These are phyloP conservation scores for Ochotona curzoniae DNA, from an alignment of 2,113 vertebrate genomes.

Conservation along the genomic window DNA sequence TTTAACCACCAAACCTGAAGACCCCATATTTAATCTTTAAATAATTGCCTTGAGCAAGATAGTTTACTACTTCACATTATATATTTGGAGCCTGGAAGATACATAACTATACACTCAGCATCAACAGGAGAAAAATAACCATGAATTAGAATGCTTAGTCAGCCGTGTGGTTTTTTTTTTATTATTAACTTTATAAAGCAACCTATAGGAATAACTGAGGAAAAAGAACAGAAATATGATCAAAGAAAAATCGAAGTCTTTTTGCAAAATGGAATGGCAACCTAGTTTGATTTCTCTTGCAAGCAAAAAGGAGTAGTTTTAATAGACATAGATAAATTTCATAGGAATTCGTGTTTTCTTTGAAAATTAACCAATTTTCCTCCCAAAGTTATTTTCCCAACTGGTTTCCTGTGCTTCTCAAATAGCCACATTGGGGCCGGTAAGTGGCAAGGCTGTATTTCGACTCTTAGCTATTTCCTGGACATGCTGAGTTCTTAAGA, in stretches of 20 bases:
- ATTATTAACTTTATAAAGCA: conserved; percentile 29
- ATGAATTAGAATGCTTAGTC: background rate
- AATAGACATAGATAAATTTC: conserved; percentile 74
- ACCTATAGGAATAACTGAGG: conserved; percentile 51
- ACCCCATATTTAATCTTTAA: conserved; percentile 78
- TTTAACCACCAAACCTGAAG: conserved; percentile 79
- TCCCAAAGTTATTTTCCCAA: conserved; percentile 73
- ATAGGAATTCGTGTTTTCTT: conserved; percentile 59
- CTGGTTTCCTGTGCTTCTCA: conserved; percentile 65
- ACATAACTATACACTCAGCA: conserved; percentile 32
- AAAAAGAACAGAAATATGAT: background rate
- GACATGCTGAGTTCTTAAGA: conserved; percentile 62
- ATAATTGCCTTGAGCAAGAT: conserved; percentile 75
- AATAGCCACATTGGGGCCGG: conserved; percentile 65
- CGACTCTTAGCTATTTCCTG: conserved; percentile 68
- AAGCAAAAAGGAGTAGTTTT: conserved; percentile 29
- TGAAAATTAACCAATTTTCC: conserved; percentile 73
- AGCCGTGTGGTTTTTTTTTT: conserved; percentile 21
- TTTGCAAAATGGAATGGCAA: conserved; percentile 75
- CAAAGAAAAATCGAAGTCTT: conserved; percentile 75
- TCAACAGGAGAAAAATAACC: background rate
- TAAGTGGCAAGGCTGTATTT: conserved; percentile 59
- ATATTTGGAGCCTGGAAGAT: conserved; percentile 66
- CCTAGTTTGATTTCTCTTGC: conserved; percentile 70
- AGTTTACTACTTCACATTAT: conserved; percentile 82